These are phyloP conservation scores for Phoxinus phoxinus DNA, from an alignment of 2,113 vertebrate genomes.

Conservation along the genomic window DNA sequence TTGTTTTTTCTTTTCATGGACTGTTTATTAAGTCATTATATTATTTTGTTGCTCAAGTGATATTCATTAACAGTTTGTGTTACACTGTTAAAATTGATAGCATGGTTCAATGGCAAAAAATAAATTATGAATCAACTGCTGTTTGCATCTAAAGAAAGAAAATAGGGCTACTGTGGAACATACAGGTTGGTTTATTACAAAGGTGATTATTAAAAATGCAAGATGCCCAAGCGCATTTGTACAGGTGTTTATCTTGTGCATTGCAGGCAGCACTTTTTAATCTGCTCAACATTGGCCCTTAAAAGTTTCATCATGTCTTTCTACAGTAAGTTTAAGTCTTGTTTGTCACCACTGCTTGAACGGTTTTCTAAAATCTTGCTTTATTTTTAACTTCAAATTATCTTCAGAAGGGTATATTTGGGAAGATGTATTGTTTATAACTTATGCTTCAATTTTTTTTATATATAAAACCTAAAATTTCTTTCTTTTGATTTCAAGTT, in stretches of 20 bases:
- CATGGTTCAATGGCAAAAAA: constrained; percentile 18
- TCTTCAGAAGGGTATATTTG: constrained; percentile 27
- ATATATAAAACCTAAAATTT: constrained; percentile 5
- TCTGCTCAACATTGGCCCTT: neutral
- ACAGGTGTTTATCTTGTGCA: neutral
- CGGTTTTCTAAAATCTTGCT: neutral
- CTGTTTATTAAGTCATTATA: neutral
- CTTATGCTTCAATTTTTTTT: constrained; percentile 22
- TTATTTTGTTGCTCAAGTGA: neutral
- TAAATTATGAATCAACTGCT: neutral
- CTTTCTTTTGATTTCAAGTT: neutral
- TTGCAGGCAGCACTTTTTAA: neutral
- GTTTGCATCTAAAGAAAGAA: neutral
- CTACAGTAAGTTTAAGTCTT: neutral
- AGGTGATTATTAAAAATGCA: constrained; percentile 7
- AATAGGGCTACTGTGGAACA: constrained; percentile 38
- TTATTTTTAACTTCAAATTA: constrained; percentile 25
- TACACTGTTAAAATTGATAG: constrained; percentile 21
- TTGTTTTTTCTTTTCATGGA: constrained; percentile 6
- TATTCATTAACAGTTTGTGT: neutral
- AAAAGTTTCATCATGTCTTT: neutral
- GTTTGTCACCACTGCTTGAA: constrained; percentile 18
- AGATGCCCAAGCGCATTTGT: neutral
- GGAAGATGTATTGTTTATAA: neutral
- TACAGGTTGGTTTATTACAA: neutral